phyloP scores from a whole-genome alignment of 92 coral and sea anemone species.

The Montipora capitata region DNA sequence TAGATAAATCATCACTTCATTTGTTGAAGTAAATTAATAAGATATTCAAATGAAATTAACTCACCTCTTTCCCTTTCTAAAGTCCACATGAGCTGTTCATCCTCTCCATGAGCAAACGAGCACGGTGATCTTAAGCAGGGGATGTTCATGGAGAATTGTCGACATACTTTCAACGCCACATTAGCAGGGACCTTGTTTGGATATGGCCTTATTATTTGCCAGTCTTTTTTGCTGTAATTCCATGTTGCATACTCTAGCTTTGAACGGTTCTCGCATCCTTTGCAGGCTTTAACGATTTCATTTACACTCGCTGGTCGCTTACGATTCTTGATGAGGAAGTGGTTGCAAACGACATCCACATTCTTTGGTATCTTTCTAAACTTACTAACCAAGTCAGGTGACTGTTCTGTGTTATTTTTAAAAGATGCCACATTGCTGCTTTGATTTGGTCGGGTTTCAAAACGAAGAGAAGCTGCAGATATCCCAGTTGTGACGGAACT shows the following conservation, averaged over 20 bases:
- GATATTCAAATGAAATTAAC: not conserved
- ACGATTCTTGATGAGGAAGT: conserved; percentile 43
- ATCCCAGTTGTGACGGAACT: not conserved
- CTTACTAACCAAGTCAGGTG: not conserved
- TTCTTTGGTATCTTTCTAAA: conserved; percentile 24
- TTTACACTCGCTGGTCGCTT: conserved; percentile 22
- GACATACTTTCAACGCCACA: conserved; percentile 66
- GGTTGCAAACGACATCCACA: conserved; percentile 55
- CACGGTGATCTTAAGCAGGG: conserved; percentile 62
- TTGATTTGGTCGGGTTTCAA: not conserved
- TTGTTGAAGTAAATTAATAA: too few relatives aligned
- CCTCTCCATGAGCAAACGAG: conserved; percentile 84
- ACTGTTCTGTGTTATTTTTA: not conserved
- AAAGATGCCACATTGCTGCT: not conserved
- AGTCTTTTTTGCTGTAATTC: conserved; percentile 48
- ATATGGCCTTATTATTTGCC: conserved; percentile 73
- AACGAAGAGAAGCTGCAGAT: not conserved
- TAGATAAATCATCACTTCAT: too few relatives aligned
- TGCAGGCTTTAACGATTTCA: conserved; percentile 55
- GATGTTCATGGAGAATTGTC: conserved; percentile 28
- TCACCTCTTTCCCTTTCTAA: conserved; percentile 79
- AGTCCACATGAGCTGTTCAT: conserved; percentile 78
- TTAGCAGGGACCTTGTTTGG: conserved; percentile 48
- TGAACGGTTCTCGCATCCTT: conserved; percentile 48
- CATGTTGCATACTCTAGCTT: conserved; percentile 72